Conservation (phyloP, 2,888 invertebrate species). For the Cryptus armator region DNA sequence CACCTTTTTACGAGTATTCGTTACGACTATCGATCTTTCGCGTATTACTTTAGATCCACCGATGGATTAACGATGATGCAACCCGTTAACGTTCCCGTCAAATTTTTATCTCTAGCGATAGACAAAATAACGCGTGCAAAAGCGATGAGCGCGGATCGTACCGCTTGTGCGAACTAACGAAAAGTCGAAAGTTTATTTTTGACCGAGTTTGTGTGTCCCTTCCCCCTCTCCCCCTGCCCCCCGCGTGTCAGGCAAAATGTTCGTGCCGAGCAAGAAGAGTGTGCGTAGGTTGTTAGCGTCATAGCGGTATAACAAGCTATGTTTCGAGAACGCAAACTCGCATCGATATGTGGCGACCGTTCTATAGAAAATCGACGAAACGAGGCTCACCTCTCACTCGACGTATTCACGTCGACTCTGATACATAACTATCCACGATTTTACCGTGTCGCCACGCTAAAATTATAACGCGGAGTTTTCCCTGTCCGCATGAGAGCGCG, state of each 20-base stretch:
- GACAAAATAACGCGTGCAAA: constrained; percentile 65
- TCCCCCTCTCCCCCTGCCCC: constrained; percentile 14
- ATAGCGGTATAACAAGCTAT: neutral
- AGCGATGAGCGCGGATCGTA: constrained; percentile 64
- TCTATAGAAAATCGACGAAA: neutral
- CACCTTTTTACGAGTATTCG: neutral
- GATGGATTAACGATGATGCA: neutral
- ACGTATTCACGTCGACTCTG: constrained; percentile 7
- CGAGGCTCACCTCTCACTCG: neutral
- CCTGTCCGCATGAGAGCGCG: neutral
- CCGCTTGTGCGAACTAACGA: constrained; percentile 29
- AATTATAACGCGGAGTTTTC: neutral
- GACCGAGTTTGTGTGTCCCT: constrained; percentile 15
- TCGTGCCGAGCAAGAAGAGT: constrained; percentile 30
- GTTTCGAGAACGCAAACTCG: neutral
- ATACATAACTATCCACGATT: neutral
- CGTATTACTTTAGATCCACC: neutral
- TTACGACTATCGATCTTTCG: neutral
- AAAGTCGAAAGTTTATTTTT: constrained; percentile 70
- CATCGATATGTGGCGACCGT: neutral
- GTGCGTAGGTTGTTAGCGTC: constrained; percentile 26
- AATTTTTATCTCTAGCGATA: neutral
- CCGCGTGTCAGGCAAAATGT: constrained; percentile 50
- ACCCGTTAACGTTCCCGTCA: neutral
- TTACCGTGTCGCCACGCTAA: constrained; percentile 3